Evolutionary conservation across 2,888 invertebrate species (phyloP).

Genomic region (Thysanoteuthis rhombus): DNA sequence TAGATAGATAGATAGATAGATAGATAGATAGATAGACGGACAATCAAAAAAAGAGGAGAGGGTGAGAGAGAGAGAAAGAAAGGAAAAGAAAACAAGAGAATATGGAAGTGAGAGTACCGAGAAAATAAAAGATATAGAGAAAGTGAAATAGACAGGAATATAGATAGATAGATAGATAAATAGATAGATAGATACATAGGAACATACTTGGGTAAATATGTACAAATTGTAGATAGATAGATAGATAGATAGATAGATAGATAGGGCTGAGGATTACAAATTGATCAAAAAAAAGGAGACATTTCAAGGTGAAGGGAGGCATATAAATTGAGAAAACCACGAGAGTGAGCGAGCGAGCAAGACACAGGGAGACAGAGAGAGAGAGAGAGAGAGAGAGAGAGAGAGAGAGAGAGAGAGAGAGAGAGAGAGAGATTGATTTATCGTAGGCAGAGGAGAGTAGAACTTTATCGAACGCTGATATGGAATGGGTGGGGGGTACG

Average conservation of each 20-base stretch:
- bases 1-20: too few relatives aligned
- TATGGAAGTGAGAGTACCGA: too few relatives aligned
- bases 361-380: neutral
- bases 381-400: neutral
- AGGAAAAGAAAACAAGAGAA: neutral
- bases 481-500: neutral
- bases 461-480: neutral
- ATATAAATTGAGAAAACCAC: neutral
- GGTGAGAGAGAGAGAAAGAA: neutral
- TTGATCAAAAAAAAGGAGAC: neutral
- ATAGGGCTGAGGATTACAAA: too few relatives aligned
- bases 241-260: neutral
- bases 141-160: too few relatives aligned
- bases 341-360: neutral
- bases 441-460: neutral
- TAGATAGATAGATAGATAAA: too few relatives aligned
- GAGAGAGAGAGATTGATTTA: neutral
- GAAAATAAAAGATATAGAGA: too few relatives aligned
- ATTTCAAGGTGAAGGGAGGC: neutral
- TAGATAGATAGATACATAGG: too few relatives aligned
- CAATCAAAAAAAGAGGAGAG: neutral
- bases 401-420: neutral
- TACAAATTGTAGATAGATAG: too few relatives aligned
- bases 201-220: too few relatives aligned
- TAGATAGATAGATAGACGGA: too few relatives aligned